Conservation (phyloP, 2,113 vertebrate genomes). For the Numenius arquata region DNA sequence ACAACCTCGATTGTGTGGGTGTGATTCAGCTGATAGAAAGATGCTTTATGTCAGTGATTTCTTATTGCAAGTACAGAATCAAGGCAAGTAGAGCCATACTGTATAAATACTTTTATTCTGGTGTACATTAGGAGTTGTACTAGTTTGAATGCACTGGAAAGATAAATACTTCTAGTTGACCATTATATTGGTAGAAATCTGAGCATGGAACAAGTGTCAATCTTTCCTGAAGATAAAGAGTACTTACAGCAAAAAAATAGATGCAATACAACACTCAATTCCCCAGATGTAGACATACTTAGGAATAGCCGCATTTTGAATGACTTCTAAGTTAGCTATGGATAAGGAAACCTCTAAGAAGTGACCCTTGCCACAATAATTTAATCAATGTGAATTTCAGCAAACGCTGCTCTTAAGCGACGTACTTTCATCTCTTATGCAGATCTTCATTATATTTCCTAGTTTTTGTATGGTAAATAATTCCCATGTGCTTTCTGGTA, state of each 20-base stretch:
- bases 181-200: not conserved
- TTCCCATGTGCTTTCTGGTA: not conserved
- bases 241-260: not conserved
- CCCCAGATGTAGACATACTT: not conserved
- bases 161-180: not conserved
- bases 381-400: slow-evolving; percentile 9
- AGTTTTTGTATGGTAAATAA: not conserved
- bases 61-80: not conserved
- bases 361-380: not conserved
- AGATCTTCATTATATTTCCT: not conserved
- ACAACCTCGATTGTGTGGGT: not conserved
- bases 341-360: not conserved
- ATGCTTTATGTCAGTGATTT: not conserved
- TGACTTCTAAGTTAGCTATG: not conserved
- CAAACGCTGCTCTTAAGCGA: not conserved
- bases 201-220: not conserved
- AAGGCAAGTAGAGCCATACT: not conserved
- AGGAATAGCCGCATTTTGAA: not conserved
- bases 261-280: not conserved
- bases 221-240: not conserved
- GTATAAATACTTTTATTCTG: not conserved
- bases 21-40: not conserved
- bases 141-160: not conserved
- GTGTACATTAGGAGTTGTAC: not conserved
- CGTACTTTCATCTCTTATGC: not conserved